phyloP scores from a whole-genome alignment of 37 sponge, comb jelly and placozoan species.

The Hormiphora californensis region DNA sequence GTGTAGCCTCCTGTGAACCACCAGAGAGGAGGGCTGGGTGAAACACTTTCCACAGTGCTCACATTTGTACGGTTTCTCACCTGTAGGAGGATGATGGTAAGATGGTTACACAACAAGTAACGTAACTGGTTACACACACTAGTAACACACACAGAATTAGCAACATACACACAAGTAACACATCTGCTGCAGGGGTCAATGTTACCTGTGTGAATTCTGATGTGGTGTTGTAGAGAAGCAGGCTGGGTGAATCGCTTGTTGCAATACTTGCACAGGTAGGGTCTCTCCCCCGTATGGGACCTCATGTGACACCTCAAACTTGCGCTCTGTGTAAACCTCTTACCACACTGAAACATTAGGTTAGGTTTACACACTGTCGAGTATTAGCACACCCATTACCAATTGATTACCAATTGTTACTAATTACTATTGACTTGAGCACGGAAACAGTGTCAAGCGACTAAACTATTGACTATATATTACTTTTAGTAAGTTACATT shows the following conservation, averaged over 20 bases:
- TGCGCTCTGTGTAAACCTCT: slow-evolving; percentile 20
- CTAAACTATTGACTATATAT: no score
- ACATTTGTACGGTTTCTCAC: slow-evolving; percentile 42
- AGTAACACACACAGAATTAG: no score
- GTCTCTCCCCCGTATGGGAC: slow-evolving; percentile 25
- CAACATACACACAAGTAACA: no score
- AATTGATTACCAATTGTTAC: no score
- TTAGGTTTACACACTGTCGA: no score
- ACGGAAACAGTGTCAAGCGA: no score
- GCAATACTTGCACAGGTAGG: slow-evolving; percentile 33
- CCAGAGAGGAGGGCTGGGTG: slow-evolving; percentile 34
- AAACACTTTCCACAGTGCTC: slow-evolving; percentile 35
- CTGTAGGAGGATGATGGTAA: background rate
- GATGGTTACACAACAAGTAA: background rate
- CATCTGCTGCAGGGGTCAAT: no score
- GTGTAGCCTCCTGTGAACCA: slow-evolving; percentile 5
- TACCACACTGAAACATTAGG: slow-evolving; percentile 36
- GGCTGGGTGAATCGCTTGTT: slow-evolving; percentile 32
- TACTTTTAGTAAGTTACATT: no score
- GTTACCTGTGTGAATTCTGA: slow-evolving; percentile 21
- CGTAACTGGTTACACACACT: no score
- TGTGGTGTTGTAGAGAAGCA: slow-evolving; percentile 21
- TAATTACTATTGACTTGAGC: no score
- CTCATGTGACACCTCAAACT: slow-evolving; percentile 33
- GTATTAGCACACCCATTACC: no score